Evolutionary conservation across 1,140 invertebrate species (phyloP).

Genomic region (Ips nitidus): DNA sequence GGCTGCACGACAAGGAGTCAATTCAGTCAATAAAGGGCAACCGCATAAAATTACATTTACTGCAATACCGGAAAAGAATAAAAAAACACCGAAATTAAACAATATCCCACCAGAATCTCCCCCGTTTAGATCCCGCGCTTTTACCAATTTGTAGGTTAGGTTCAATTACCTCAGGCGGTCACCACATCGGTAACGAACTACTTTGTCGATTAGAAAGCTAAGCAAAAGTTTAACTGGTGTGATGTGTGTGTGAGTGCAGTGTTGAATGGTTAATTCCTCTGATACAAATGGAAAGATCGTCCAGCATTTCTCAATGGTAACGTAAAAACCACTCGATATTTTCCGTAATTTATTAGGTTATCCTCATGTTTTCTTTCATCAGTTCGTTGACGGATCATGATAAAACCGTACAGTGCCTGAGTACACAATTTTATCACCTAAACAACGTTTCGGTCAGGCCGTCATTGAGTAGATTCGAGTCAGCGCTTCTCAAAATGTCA

Average conservation of each 20-base stretch:
- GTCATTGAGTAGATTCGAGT: background rate
- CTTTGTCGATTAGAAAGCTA: slow-evolving; percentile 18
- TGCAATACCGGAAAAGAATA: too few species aligned
- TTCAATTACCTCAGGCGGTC: slow-evolving; percentile 31
- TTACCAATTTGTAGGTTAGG: slow-evolving; percentile 30
- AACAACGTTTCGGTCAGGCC: too few species aligned
- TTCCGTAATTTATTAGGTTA: background rate
- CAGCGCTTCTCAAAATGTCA: slow-evolving; percentile 23
- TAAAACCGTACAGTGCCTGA: background rate
- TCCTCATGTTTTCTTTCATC: background rate
- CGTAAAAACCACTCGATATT: background rate
- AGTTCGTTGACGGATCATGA: background rate
- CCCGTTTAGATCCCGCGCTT: slow-evolving; percentile 35
- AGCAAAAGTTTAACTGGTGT: background rate
- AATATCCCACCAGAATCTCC: too few species aligned
- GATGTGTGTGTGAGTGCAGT: background rate
- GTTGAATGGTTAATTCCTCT: background rate
- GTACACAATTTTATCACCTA: too few species aligned
- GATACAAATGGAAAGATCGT: background rate
- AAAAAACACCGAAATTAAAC: too few species aligned
- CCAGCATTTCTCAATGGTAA: background rate
- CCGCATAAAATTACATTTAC: too few species aligned
- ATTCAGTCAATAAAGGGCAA: too few species aligned
- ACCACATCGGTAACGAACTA: slow-evolving; percentile 13
- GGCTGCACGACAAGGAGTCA: too few species aligned